Evolutionary conservation across 2,888 invertebrate species (phyloP), one percentile per base, ranked within the genome.

Genomic region (Lacanobia wlatinum): DNA sequence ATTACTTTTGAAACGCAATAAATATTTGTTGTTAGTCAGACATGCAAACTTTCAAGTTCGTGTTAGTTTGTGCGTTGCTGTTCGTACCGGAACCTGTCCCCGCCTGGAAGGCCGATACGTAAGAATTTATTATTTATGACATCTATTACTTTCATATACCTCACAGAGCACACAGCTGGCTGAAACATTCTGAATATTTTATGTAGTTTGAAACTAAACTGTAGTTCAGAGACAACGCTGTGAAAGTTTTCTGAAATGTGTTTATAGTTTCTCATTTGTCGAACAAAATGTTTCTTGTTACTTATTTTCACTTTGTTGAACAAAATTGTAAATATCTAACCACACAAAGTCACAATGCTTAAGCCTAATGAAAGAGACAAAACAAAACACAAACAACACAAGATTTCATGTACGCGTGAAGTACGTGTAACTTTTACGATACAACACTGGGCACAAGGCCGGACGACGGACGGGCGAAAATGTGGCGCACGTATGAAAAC

Each of bases 101-200:
- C 52, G 95, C 95, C 40, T 93, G 91, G 91, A 93, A 90, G 88
- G 90, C 90, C 69, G 92, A 93, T 84, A 90, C 90, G 94, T 94
- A 87, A 93, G 94, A 75, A 80, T 78, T 60, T 71, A 53, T 72
- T 61, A 67, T 74, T 59, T 63, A 56, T 66, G n/a, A 53, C 12
- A 53, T 28, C 18, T 77, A 21, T 50, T 56, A 58, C 23, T 64
- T 65, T 56, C 12, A 66, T 23, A 40, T 9, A 55, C 18, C n/a
- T 70, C 21, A 48, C 12, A 6, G 18, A 72, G 23, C 52, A 58
- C 59, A 50, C 67, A 14, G 38, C 34, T 46, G 40, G n/a, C 43
- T 72, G 55, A 68, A 64, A 68, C 18, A 62, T 38, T 48, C n/a
- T 73, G 67, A 78, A 78, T 80, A 68, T 70, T 67, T 73, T 28